Conservation (phyloP, 2,888 invertebrate species). For the Melanargia galathea region DNA sequence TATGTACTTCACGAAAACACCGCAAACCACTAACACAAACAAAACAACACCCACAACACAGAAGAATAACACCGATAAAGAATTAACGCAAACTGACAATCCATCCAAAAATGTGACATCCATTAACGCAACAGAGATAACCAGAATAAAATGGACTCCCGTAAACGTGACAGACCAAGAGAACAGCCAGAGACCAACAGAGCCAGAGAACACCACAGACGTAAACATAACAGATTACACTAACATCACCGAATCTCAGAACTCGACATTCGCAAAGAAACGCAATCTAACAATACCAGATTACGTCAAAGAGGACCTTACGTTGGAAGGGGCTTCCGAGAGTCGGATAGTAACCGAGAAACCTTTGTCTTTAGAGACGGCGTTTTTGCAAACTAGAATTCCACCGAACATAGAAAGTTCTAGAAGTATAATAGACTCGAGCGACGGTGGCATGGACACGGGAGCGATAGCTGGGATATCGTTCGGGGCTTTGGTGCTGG, state of each 20-base stretch:
- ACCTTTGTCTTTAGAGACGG: constrained; percentile 71
- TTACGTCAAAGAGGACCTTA: constrained; percentile 62
- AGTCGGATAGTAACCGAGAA: constrained; percentile 75
- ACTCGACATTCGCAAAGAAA: constrained; percentile 59
- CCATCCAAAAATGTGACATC: constrained; percentile 39
- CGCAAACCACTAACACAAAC: constrained; percentile 47
- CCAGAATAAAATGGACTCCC: constrained; percentile 61
- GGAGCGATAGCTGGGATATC: constrained; percentile 87
- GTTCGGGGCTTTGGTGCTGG: constrained; percentile 84
- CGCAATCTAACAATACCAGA: constrained; percentile 67
- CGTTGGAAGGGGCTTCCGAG: constrained; percentile 59
- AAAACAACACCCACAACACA: constrained; percentile 38
- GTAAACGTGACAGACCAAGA: constrained; percentile 54
- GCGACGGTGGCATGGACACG: constrained; percentile 75
- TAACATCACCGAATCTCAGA: constrained; percentile 61
- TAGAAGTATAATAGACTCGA: constrained; percentile 64
- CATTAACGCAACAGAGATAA: constrained; percentile 45
- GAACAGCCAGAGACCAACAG: no score
- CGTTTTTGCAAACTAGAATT: constrained; percentile 69
- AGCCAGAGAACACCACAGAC: constrained; percentile 52
- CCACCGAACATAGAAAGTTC: constrained; percentile 72
- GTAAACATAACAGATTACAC: constrained; percentile 45
- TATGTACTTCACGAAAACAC: constrained; percentile 69
- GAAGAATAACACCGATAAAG: constrained; percentile 54
- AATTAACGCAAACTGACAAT: constrained; percentile 43